Evolutionary conservation across 1,140 invertebrate genomes (phyloP), one percentile per base, ranked within the genome.

Genomic region (Aphidius ervi): DNA sequence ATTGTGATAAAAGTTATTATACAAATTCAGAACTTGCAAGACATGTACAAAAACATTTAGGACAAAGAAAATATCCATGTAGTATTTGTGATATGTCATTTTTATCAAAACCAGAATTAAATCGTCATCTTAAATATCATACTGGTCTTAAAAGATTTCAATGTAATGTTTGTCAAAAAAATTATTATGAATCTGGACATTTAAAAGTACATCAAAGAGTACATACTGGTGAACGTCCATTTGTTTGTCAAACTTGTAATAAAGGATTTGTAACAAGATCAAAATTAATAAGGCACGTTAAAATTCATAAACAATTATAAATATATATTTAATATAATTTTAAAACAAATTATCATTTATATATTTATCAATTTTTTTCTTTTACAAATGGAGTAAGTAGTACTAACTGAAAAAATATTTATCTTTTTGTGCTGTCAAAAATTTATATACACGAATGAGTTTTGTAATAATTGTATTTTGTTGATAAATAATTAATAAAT

Each of bases 201-300:
- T 68, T 78, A 6, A 85, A 82, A 61, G 78, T 83, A 53, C 84
- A 86, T 64, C 66, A 74, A 43, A 70, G 82, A 9, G 79, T 81
- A 49, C 78, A 82, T 59, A 78, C 78, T 0, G 84, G 83, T 41
- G 74, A 78, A 8, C 79, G 79, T 62, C 78, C 81, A 3, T 80
- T 74, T 52, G 66, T 71, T 10, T 82, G 80, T 63, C 58, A 64
- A 9, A 61, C 72, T 31, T 81, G 79, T 59, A 67, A 66, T 40
- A 80, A 81, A 64, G 70, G 66, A 8, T 82, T 82, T 50, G 68
- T 74, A 5, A 70, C 72, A 0, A 70, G 67, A 61, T 70, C 70
- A 5, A 74, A 74, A 58, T 63, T 74, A 42, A 54, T 66, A 37
- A 67, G 72, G 49, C 72, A 74, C 42, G 31, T 59, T 9, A 74